A percentile compares a stretch with the other conserved stretches of the same genome.
Evolutionary conservation across 2,113 vertebrate genomes (phyloP).

Genomic region (Notiomystis cincta): DNA sequence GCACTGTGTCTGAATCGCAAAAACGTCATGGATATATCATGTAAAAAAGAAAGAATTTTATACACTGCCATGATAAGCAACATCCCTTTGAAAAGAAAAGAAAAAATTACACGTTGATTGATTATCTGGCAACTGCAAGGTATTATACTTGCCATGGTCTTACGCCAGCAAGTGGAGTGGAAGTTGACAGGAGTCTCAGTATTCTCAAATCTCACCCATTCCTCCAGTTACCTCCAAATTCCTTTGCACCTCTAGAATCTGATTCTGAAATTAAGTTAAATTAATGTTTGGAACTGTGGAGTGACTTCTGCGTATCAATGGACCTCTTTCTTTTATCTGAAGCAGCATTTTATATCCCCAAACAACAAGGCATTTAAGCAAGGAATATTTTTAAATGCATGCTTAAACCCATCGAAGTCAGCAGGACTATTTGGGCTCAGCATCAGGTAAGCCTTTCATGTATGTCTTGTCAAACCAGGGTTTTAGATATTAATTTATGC

Average conservation of each 20-base stretch:
- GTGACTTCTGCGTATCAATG: no score
- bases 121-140: background rate
- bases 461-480: background rate
- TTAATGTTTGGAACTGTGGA: background rate
- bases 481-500: background rate
- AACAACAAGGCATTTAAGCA: background rate
- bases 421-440: background rate
- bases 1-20: slow-evolving; percentile 77
- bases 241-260: background rate
- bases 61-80: slow-evolving; percentile 48
- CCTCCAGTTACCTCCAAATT: background rate
- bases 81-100: slow-evolving; percentile 21
- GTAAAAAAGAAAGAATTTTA: slow-evolving; percentile 69
- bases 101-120: background rate
- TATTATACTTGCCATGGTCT: background rate
- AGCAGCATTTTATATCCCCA: background rate
- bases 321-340: background rate
- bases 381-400: background rate
- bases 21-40: slow-evolving; percentile 74
- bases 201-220: background rate
- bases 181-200: background rate
- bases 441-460: no score
- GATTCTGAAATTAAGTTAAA: background rate
- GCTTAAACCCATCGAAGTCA: background rate
- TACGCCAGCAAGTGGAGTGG: background rate